Conservation (phyloP, 2,888 invertebrate genomes). For the Chymomyza fuscimana region DNA sequence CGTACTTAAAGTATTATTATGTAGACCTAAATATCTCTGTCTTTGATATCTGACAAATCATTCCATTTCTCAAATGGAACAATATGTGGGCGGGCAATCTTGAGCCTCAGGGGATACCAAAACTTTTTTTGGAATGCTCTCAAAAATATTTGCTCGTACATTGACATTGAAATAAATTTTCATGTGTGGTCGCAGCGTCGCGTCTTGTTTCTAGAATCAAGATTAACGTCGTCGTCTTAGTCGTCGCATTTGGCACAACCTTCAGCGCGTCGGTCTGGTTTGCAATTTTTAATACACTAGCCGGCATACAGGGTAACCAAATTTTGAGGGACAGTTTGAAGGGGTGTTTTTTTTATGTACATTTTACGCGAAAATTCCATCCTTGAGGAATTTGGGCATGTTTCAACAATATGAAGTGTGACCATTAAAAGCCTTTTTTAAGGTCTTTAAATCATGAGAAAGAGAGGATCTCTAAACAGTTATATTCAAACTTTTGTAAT, state of each 20-base stretch:
- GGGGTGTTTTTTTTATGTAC: too few species aligned
- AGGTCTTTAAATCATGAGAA: too few species aligned
- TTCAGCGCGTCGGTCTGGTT: slow-evolving; percentile 14
- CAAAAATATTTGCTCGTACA: slow-evolving; percentile 64
- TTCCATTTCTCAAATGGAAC: slow-evolving; percentile 52
- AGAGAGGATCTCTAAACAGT: too few species aligned
- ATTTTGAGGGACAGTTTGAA: neutral
- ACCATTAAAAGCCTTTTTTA: too few species aligned
- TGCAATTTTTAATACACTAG: neutral
- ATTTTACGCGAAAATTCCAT: too few species aligned
- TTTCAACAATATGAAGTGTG: too few species aligned
- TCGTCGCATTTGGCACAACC: slow-evolving; percentile 45
- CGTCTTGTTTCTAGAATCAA: slow-evolving; percentile 29
- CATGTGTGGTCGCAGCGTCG: slow-evolving; percentile 22
- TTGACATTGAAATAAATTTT: slow-evolving; percentile 70
- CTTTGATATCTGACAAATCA: slow-evolving; percentile 57
- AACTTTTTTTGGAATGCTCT: slow-evolving; percentile 35
- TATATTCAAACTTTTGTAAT: too few species aligned
- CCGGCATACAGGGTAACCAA: neutral
- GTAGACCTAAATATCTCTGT: neutral
- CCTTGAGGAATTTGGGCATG: too few species aligned
- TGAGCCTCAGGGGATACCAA: neutral
- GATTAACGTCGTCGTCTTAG: slow-evolving; percentile 43
- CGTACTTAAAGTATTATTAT: neutral
- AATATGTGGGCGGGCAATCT: slow-evolving; percentile 4